Conservation (phyloP, 2,888 invertebrate species). For the Drosophila borealis region DNA sequence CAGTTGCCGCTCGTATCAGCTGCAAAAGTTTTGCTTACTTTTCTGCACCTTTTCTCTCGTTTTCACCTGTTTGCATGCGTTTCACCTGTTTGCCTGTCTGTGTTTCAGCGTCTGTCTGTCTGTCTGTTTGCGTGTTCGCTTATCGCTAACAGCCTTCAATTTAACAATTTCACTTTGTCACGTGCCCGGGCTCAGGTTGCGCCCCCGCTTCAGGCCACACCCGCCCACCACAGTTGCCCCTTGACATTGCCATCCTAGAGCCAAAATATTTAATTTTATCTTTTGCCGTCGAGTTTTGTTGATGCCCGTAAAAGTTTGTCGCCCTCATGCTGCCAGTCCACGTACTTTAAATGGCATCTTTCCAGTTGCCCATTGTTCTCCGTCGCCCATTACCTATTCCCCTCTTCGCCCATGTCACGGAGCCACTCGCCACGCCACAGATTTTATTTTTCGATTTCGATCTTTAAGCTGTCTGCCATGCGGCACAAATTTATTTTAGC, state of each 20-base stretch:
- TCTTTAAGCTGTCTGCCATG: slow-evolving; percentile 31
- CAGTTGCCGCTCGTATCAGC: slow-evolving; percentile 48
- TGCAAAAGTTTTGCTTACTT: slow-evolving; percentile 51
- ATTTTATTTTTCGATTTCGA: slow-evolving; percentile 41
- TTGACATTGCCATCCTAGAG: slow-evolving; percentile 11
- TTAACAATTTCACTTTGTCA: slow-evolving; percentile 68
- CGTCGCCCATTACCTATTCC: background rate
- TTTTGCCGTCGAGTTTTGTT: slow-evolving; percentile 40
- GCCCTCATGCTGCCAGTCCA: slow-evolving; percentile 12
- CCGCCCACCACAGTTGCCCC: background rate
- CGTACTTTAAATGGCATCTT: slow-evolving; percentile 13
- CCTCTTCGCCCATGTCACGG: background rate
- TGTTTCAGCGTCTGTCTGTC: slow-evolving; percentile 6
- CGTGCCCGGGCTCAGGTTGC: slow-evolving; percentile 40
- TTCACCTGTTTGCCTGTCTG: slow-evolving; percentile 26
- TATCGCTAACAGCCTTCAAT: slow-evolving; percentile 65
- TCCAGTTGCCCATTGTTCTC: slow-evolving; percentile 14
- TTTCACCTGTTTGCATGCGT: slow-evolving; percentile 32
- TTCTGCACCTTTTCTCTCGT: slow-evolving; percentile 44
- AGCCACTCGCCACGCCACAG: slow-evolving; percentile 6
- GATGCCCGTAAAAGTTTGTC: slow-evolving; percentile 37
- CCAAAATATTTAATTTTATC: slow-evolving; percentile 55
- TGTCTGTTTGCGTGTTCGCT: slow-evolving; percentile 57
- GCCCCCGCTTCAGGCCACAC: background rate
- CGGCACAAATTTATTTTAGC: slow-evolving; percentile 37